These are phyloP conservation scores for Drosophila hamatofila DNA, from an alignment of 2,888 invertebrate species.

Conservation along the genomic window DNA sequence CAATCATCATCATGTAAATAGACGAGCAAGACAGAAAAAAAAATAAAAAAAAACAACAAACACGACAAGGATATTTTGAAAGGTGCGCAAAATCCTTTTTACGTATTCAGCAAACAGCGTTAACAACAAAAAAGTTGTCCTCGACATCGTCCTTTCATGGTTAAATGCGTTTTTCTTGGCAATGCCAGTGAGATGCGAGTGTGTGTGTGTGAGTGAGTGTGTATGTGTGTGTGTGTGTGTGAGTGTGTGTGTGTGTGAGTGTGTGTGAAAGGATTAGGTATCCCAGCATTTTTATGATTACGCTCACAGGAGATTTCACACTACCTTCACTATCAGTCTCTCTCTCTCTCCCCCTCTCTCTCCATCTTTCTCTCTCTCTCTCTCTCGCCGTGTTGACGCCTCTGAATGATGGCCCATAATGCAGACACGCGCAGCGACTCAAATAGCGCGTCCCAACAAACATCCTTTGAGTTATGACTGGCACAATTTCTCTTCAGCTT, in stretches of 20 bases:
- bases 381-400: slow-evolving; percentile 40
- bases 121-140: slow-evolving; percentile 18
- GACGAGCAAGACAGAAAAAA: slow-evolving; percentile 17
- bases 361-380: background rate
- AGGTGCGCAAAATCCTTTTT: slow-evolving; percentile 78
- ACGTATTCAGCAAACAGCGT: slow-evolving; percentile 54
- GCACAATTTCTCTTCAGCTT: slow-evolving; percentile 67
- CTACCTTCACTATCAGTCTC: background rate
- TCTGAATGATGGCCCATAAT: slow-evolving; percentile 68
- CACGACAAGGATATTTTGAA: slow-evolving; percentile 56
- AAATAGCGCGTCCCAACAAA: slow-evolving; percentile 48
- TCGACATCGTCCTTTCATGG: slow-evolving; percentile 69
- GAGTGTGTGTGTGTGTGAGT: slow-evolving; percentile 22
- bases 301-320: slow-evolving; percentile 30
- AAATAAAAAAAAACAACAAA: background rate
- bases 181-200: slow-evolving; percentile 6
- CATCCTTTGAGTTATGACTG: slow-evolving; percentile 72
- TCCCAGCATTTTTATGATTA: slow-evolving; percentile 57
- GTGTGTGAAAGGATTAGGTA: slow-evolving; percentile 70
- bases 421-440: slow-evolving; percentile 54
- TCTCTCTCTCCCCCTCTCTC: background rate
- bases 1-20: slow-evolving; percentile 71
- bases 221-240: slow-evolving; percentile 36
- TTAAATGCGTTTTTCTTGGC: slow-evolving; percentile 69
- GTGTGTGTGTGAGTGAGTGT: slow-evolving; percentile 11